Conservation (phyloP, 2,113 vertebrate species). For the Pavo muticus region DNA sequence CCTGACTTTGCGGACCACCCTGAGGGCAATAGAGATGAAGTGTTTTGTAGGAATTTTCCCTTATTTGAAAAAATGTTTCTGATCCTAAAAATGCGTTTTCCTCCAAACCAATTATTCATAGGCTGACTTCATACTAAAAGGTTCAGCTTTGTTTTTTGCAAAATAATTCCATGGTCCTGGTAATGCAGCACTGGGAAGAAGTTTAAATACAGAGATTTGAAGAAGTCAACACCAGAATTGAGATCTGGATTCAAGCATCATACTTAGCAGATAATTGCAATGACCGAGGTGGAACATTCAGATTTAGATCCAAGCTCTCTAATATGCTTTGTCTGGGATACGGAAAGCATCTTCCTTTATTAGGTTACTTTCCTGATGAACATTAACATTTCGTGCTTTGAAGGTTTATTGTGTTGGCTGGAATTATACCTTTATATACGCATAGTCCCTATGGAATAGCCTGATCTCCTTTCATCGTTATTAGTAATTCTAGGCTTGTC, state of each 20-base stretch:
- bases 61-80: neutral
- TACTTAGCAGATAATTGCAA: conserved; percentile 42
- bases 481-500: conserved; percentile 17
- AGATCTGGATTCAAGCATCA: conserved; percentile 17
- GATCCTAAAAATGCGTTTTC: neutral
- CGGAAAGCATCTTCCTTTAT: conserved; percentile 69
- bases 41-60: neutral
- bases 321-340: conserved; percentile 52
- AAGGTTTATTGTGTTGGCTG: conserved; percentile 62
- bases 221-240: neutral
- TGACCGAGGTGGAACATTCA: conserved; percentile 38
- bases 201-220: neutral
- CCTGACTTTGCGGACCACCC: neutral
- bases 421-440: conserved; percentile 51
- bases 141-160: neutral
- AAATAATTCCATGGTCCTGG: neutral
- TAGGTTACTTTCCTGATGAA: conserved; percentile 61
- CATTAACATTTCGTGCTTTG: conserved; percentile 56
- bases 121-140: neutral
- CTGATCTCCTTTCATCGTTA: conserved; percentile 28
- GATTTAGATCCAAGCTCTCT: conserved; percentile 45
- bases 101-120: neutral
- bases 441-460: conserved; percentile 4
- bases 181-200: neutral
- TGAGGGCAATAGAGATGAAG: conserved; percentile 16